Percentiles rank a stretch among this genome's conserved stretches.
These are phyloP conservation scores for Thomomys bottae DNA, from an alignment of 2,113 vertebrate species.

Conservation along the genomic window DNA sequence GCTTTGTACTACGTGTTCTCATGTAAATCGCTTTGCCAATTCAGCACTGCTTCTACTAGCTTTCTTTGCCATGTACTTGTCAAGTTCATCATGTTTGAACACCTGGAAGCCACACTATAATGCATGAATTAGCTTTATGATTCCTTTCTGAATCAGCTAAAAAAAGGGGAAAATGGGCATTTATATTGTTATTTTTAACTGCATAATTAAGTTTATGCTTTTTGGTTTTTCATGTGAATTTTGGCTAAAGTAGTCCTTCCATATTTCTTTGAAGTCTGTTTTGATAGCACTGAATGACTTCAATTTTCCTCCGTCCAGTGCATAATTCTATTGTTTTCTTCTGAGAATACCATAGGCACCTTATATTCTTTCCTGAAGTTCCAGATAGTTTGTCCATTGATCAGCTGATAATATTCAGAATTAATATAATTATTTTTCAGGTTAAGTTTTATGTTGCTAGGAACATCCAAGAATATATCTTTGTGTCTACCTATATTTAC, in stretches of 20 bases:
- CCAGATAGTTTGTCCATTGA: background rate
- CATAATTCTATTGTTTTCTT: background rate
- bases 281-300: background rate
- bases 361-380: too few relatives aligned
- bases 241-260: background rate
- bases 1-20: fast-evolving
- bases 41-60: fast-evolving
- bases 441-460: too few relatives aligned
- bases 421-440: too few relatives aligned
- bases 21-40: too few relatives aligned
- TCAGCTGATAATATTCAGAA: too few relatives aligned
- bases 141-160: background rate
- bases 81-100: background rate
- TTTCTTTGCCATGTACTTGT: too few relatives aligned
- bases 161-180: background rate
- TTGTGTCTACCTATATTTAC: too few relatives aligned
- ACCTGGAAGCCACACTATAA: background rate
- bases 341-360: background rate
- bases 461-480: too few relatives aligned
- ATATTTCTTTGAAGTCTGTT: background rate
- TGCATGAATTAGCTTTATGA: background rate
- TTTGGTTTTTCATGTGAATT: slow-evolving; percentile 3
- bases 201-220: background rate
- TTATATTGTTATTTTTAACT: background rate
- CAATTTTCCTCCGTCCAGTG: background rate